Conservation (phyloP, 2,888 invertebrate genomes). For the Chrysodeixis includens region DNA sequence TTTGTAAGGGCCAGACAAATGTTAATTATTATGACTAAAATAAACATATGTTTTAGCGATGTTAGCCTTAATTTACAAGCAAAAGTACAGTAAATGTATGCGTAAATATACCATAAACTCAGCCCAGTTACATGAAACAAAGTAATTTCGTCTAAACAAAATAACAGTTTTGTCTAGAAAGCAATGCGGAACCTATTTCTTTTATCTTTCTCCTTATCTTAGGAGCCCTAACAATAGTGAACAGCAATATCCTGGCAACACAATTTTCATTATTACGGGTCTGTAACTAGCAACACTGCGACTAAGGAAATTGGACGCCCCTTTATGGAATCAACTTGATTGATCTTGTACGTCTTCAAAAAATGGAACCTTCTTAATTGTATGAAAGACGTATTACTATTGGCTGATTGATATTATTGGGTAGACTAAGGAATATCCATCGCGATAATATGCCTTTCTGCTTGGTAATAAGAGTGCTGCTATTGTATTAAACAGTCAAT, state of each 20-base stretch:
- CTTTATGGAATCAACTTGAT: slow-evolving; percentile 18
- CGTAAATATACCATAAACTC: background rate
- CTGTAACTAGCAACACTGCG: background rate
- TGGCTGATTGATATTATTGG: background rate
- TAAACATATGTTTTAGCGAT: too few relatives aligned
- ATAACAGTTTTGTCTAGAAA: background rate
- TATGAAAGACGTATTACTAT: background rate
- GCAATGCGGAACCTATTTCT: background rate
- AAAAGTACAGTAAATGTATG: too few relatives aligned
- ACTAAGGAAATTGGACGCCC: slow-evolving; percentile 19
- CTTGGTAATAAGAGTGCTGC: background rate
- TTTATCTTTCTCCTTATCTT: background rate
- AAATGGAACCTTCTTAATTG: slow-evolving; percentile 14
- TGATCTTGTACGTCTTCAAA: slow-evolving; percentile 27
- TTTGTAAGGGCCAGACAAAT: too few relatives aligned
- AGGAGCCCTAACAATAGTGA: background rate
- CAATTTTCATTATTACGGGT: slow-evolving; percentile 12
- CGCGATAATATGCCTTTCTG: background rate
- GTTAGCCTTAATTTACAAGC: too few relatives aligned
- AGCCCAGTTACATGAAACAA: background rate
- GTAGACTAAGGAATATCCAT: background rate
- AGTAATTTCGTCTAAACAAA: slow-evolving; percentile 7
- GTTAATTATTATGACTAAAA: too few relatives aligned
- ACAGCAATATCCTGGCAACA: background rate
- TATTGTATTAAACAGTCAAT: too few relatives aligned